Evolutionary conservation across 2,888 invertebrate species (phyloP).

Genomic region (Leptinotarsa haldemani): DNA sequence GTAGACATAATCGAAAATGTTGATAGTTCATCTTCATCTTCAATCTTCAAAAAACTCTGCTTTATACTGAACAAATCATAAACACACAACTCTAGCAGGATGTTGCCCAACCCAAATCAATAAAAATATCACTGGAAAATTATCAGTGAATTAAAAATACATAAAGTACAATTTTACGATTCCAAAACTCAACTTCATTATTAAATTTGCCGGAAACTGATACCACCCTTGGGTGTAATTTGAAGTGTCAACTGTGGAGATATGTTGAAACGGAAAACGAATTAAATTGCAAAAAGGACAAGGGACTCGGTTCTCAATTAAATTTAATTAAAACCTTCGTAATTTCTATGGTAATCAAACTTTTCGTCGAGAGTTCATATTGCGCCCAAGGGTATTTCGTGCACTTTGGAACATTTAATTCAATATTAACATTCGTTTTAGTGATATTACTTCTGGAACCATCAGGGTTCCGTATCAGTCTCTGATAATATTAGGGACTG

Average conservation of each 20-base stretch:
- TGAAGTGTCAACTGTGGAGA: conserved; percentile 1
- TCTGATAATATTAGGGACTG: no score
- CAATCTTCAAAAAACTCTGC: no score
- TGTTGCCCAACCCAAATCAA: no score
- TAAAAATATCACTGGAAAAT: not conserved
- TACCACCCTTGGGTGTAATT: conserved; percentile 5
- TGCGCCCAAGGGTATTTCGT: conserved; percentile 44
- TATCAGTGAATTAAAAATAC: not conserved
- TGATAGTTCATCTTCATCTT: no score
- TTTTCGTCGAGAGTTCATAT: conserved; percentile 41
- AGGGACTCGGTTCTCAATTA: conserved; percentile 29
- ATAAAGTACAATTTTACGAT: not conserved
- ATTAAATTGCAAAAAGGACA: conserved; percentile 22
- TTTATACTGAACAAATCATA: no score
- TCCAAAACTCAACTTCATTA: not conserved
- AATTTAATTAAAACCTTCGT: conserved; percentile 48
- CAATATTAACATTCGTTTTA: conserved; percentile 1
- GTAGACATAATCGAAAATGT: no score
- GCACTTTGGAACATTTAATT: conserved; percentile 31
- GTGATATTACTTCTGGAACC: not conserved
- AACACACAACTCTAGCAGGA: no score
- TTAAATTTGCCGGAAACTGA: conserved; percentile 12
- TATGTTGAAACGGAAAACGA: conserved; percentile 20
- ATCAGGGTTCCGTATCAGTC: not conserved
- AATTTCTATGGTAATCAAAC: conserved; percentile 42